phyloP scores from a whole-genome alignment of 2,797 vertebrate species.

The Centroberyx gerrardi region DNA sequence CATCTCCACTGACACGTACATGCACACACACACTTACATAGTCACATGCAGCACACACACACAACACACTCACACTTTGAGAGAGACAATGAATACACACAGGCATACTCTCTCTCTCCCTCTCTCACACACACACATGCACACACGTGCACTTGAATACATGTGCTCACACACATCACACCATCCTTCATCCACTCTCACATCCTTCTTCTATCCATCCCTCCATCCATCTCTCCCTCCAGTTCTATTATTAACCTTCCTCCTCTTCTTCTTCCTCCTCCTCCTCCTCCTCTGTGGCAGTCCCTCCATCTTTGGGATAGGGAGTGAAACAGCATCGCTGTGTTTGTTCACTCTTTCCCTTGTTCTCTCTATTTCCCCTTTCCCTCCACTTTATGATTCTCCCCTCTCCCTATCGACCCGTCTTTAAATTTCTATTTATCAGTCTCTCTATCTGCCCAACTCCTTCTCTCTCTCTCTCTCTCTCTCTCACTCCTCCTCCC shows the following conservation, averaged over 20 bases:
- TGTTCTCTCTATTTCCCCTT: neutral
- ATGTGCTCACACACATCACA: conserved; percentile 28
- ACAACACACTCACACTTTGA: conserved; percentile 4
- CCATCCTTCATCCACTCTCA: conserved; percentile 38
- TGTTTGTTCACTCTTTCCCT: conserved; percentile 11
- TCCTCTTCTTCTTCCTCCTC: neutral
- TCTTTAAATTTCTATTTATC: conserved; percentile 36
- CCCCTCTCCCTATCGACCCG: neutral
- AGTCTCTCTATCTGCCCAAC: neutral
- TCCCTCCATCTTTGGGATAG: conserved; percentile 28
- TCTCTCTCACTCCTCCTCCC: neutral
- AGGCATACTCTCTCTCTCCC: neutral
- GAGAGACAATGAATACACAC: neutral
- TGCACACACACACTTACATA: too few relatives aligned
- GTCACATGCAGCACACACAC: too few relatives aligned
- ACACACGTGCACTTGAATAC: conserved; percentile 22
- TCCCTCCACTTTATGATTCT: conserved; percentile 28
- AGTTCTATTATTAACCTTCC: conserved; percentile 50
- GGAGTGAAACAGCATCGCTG: conserved; percentile 32
- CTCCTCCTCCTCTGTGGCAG: conserved; percentile 35
- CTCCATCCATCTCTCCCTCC: conserved; percentile 40
- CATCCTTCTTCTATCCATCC: conserved; percentile 41
- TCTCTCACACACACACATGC: conserved; percentile 39
- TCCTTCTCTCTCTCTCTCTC: neutral
- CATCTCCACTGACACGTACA: too few relatives aligned